Conservation (phyloP, 2,113 vertebrate genomes). For the Micromys minutus region DNA sequence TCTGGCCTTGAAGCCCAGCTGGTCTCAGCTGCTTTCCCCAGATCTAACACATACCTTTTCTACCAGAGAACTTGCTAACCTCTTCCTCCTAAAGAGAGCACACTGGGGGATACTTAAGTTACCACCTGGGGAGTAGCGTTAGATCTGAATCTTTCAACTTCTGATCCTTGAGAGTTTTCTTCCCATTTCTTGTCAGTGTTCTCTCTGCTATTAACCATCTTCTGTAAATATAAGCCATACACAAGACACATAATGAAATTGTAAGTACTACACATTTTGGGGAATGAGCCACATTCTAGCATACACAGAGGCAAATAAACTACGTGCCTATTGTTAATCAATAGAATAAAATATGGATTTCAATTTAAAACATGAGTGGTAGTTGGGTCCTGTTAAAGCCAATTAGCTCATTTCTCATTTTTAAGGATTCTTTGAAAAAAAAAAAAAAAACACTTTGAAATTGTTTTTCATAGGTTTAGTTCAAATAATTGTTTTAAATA, state of each 20-base stretch:
- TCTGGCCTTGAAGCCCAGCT: slow-evolving; percentile 2
- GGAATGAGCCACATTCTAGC: background rate
- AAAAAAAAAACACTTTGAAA: background rate
- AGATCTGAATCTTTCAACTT: background rate
- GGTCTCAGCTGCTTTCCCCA: background rate
- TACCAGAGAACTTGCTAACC: fast-evolving
- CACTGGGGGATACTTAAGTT: background rate
- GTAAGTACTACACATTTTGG: background rate
- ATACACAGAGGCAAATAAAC: background rate
- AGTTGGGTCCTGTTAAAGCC: background rate
- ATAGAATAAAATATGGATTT: background rate
- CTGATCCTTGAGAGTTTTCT: background rate
- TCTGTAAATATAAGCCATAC: background rate
- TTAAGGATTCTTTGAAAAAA: background rate
- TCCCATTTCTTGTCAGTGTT: background rate
- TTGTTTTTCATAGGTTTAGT: slow-evolving; percentile 1
- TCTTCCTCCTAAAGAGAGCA: background rate
- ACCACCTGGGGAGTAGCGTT: background rate
- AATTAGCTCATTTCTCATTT: background rate
- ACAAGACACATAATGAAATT: background rate
- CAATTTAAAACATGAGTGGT: background rate
- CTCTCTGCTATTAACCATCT: background rate
- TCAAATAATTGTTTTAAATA: background rate
- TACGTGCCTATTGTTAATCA: background rate
- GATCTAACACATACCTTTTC: background rate